Evolutionary conservation across 1,140 invertebrate genomes (phyloP).

Genomic region (Chionoecetes opilio): DNA sequence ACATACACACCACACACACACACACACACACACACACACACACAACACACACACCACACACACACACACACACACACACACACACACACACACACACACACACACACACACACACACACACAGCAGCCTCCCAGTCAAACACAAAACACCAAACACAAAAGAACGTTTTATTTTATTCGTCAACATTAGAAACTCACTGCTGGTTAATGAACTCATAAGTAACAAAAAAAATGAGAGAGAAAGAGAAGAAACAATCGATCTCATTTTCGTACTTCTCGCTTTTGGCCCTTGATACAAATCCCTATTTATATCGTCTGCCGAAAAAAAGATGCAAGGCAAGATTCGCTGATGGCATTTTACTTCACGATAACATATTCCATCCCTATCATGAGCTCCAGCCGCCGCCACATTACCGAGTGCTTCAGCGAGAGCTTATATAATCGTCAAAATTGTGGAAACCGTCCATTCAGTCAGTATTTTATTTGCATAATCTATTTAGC

Average conservation of each 20-base stretch:
- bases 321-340: background rate
- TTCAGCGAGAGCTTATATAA: constrained; percentile 9
- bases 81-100: too few species aligned
- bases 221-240: too few species aligned
- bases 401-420: background rate
- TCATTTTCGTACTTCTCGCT: background rate
- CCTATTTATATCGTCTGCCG: background rate
- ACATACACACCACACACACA: too few species aligned
- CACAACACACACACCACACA: too few species aligned
- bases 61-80: too few species aligned
- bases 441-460: constrained; percentile 20
- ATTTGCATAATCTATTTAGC: constrained; percentile 31
- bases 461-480: background rate
- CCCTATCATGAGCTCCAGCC: background rate
- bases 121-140: too few species aligned
- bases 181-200: too few species aligned
- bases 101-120: too few species aligned
- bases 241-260: background rate
- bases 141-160: too few species aligned
- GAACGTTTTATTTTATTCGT: too few species aligned
- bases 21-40: too few species aligned
- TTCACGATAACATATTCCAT: background rate
- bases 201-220: too few species aligned
- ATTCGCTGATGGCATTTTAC: background rate
- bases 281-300: background rate